A percentile compares a stretch with the other conserved stretches of the same genome.
phyloP scores from a whole-genome alignment of 2,888 invertebrate genomes.

The Clanis bilineata region DNA sequence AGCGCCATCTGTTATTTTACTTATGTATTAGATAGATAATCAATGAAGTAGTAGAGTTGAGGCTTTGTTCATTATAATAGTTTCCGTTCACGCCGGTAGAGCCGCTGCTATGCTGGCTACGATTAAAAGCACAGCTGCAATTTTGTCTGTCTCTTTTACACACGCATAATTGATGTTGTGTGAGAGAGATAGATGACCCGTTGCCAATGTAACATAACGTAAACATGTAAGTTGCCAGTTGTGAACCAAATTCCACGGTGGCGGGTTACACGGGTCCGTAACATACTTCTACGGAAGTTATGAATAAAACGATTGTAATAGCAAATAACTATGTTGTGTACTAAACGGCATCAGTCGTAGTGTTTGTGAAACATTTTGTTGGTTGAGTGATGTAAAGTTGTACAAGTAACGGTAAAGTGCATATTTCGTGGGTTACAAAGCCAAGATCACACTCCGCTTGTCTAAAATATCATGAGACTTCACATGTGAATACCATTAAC shows the following conservation, averaged over 20 bases:
- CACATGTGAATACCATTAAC: slow-evolving; percentile 55
- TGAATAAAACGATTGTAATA: slow-evolving; percentile 23
- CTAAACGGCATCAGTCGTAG: slow-evolving; percentile 30
- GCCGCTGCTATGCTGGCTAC: slow-evolving; percentile 26
- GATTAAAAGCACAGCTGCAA: slow-evolving; percentile 3
- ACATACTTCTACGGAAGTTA: neutral
- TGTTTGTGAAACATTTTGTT: slow-evolving; percentile 27
- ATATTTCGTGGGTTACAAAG: slow-evolving; percentile 15
- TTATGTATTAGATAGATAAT: slow-evolving; percentile 22
- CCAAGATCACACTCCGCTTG: slow-evolving; percentile 57
- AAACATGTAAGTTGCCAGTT: slow-evolving; percentile 69
- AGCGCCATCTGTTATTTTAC: slow-evolving; percentile 36
- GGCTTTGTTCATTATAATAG: slow-evolving; percentile 23
- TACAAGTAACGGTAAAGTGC: slow-evolving; percentile 62
- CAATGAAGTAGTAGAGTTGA: slow-evolving; percentile 29
- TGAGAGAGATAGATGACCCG: slow-evolving; percentile 40
- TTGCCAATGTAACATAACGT: slow-evolving; percentile 62
- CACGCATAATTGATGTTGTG: neutral
- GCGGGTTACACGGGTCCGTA: slow-evolving; percentile 33
- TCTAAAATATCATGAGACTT: slow-evolving; percentile 49
- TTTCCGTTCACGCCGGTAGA: slow-evolving; percentile 26
- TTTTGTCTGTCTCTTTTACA: slow-evolving; percentile 34
- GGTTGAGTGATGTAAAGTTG: slow-evolving; percentile 46
- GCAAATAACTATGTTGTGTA: slow-evolving; percentile 27
- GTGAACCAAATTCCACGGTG: slow-evolving; percentile 57